Conservation (phyloP, 1,140 invertebrate species). For the Alviniconcha marisindica region DNA sequence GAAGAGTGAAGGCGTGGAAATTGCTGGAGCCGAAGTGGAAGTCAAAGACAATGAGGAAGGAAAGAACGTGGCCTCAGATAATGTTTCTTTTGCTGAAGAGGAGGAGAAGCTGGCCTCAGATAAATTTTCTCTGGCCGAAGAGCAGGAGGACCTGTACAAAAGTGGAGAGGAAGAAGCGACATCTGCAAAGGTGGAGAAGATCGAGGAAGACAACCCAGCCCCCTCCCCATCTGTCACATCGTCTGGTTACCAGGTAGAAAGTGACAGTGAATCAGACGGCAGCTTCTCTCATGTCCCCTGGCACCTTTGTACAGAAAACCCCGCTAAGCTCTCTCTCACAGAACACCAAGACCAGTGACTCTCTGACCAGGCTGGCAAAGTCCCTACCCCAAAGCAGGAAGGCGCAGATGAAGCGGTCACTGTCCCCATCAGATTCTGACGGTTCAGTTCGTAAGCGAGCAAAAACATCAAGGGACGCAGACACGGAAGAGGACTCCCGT, state of each 20-base stretch:
- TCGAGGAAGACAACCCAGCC: background rate
- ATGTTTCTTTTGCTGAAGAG: background rate
- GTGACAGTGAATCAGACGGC: slow-evolving; percentile 27
- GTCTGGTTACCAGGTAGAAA: slow-evolving; percentile 1
- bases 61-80: background rate
- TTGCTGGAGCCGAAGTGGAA: background rate
- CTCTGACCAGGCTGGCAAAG: background rate
- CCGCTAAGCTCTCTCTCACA: background rate
- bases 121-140: slow-evolving; percentile 4
- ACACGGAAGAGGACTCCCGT: slow-evolving; percentile 2
- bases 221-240: slow-evolving; percentile 1
- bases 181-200: background rate
- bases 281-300: background rate
- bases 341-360: background rate
- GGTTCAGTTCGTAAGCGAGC: background rate
- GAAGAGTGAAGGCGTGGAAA: background rate
- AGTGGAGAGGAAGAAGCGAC: background rate
- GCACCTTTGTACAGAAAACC: background rate
- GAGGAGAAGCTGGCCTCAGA: background rate
- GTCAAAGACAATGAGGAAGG: background rate
- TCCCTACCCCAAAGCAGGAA: background rate
- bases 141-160: slow-evolving; percentile 14
- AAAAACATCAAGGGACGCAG: background rate
- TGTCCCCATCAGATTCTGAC: slow-evolving; percentile 34
- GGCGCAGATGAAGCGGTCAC: background rate